Percentiles rank a stretch among this genome's conserved stretches.
Evolutionary conservation across 2,113 vertebrate species (phyloP).

Genomic region (Scytalopus superciliaris): DNA sequence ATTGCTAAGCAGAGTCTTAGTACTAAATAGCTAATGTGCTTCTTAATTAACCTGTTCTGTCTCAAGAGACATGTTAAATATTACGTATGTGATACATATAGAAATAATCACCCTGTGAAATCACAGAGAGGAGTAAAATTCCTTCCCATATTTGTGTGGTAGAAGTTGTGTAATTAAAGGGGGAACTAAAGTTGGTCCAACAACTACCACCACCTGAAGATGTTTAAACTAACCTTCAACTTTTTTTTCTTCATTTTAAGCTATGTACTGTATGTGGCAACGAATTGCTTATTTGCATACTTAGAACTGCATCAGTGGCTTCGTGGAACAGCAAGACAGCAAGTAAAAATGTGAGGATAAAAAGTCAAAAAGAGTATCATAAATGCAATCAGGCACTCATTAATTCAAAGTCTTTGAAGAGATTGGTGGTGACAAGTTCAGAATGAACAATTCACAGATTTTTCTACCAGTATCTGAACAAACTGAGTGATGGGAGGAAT

Average conservation of each 20-base stretch:
- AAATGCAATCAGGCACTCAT: background rate
- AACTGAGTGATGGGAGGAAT: background rate
- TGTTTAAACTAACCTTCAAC: background rate
- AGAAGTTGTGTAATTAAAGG: background rate
- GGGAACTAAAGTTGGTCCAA: background rate
- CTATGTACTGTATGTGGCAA: background rate
- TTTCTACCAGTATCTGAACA: background rate
- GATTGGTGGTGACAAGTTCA: background rate
- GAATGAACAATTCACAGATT: background rate
- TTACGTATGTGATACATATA: background rate
- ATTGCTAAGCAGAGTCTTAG: background rate
- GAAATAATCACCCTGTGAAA: background rate
- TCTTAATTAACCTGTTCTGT: slow-evolving; percentile 1
- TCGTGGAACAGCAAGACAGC: background rate
- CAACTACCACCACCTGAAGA: background rate
- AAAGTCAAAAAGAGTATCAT: background rate
- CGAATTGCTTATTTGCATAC: background rate
- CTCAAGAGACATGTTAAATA: background rate
- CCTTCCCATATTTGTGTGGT: background rate
- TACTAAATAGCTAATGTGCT: background rate
- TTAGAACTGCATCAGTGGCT: background rate
- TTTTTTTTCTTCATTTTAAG: background rate
- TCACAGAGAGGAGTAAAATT: background rate
- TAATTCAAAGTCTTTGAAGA: background rate
- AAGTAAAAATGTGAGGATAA: background rate